phyloP scores from a whole-genome alignment of 2,113 vertebrate genomes.

The Pomatorhinus ruficollis region DNA sequence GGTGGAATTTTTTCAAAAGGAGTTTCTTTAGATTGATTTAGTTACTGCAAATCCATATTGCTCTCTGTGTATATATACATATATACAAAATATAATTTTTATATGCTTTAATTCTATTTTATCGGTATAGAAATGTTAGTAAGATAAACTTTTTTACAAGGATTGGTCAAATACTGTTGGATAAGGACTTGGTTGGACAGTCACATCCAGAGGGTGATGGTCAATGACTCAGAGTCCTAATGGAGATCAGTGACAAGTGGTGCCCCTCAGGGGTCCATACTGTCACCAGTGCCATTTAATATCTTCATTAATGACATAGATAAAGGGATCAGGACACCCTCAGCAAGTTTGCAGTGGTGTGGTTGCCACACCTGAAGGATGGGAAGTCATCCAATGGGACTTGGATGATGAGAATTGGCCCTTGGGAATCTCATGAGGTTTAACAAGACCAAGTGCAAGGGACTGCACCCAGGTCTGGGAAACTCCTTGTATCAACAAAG shows the following conservation, averaged over 20 bases:
- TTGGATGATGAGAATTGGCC: neutral
- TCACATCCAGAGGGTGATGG: neutral
- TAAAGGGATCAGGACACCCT: neutral
- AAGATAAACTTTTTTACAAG: neutral
- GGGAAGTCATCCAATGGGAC: neutral
- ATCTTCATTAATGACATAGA: neutral
- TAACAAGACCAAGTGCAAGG: neutral
- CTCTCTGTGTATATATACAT: neutral
- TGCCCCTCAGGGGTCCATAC: neutral
- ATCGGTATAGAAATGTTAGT: neutral
- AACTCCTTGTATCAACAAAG: neutral
- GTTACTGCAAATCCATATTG: neutral
- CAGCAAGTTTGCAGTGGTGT: neutral
- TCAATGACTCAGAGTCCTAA: neutral
- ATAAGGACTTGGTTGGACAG: neutral
- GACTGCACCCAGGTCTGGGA: neutral
- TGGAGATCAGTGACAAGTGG: neutral
- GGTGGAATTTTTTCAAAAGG: neutral
- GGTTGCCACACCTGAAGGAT: neutral
- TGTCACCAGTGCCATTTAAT: neutral
- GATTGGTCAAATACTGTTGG: neutral
- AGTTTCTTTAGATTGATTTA: neutral
- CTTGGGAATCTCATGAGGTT: neutral
- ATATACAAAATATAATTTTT: neutral
- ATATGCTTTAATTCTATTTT: neutral